Evolutionary conservation across 2,797 vertebrate species (phyloP).

Genomic region (Oophaga sylvatica): DNA sequence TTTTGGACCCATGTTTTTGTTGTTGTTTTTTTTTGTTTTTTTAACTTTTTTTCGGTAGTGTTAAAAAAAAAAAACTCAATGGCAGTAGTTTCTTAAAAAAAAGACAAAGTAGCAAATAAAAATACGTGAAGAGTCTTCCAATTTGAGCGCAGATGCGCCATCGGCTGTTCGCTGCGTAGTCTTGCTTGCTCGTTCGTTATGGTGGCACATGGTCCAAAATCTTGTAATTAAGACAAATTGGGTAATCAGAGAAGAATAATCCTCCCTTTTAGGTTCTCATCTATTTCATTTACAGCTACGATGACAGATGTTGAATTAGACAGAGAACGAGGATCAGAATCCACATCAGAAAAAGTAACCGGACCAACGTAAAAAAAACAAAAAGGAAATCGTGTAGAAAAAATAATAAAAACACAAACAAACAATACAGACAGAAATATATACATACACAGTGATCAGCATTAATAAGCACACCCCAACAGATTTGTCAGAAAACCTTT

Average conservation of each 20-base stretch:
- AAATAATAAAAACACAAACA: not conserved
- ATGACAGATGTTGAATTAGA: slow-evolving; percentile 71
- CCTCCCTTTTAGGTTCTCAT: slow-evolving; percentile 73
- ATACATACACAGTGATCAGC: too few relatives aligned
- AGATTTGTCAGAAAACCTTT: too few relatives aligned
- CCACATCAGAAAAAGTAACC: slow-evolving; percentile 57
- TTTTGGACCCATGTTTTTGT: slow-evolving; percentile 34
- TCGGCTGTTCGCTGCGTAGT: slow-evolving; percentile 67
- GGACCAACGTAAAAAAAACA: not conserved
- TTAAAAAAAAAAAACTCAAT: slow-evolving; percentile 60
- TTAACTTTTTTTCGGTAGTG: slow-evolving; percentile 24
- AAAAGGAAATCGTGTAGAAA: not conserved
- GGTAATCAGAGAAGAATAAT: slow-evolving; percentile 76
- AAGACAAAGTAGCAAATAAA: not conserved
- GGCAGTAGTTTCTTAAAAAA: slow-evolving; percentile 62
- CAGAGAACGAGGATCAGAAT: slow-evolving; percentile 63
- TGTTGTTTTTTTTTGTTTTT: not conserved
- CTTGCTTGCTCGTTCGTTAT: slow-evolving; percentile 67
- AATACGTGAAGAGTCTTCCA: slow-evolving; percentile 26
- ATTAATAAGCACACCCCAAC: too few relatives aligned
- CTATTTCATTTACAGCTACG: slow-evolving; percentile 71
- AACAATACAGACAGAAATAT: too few relatives aligned
- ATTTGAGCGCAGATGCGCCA: slow-evolving; percentile 67
- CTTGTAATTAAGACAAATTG: slow-evolving; percentile 75
- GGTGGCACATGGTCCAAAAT: slow-evolving; percentile 69